These are phyloP conservation scores for Sinhomidia bicolor DNA, from an alignment of 2,888 invertebrate species.

Conservation along the genomic window DNA sequence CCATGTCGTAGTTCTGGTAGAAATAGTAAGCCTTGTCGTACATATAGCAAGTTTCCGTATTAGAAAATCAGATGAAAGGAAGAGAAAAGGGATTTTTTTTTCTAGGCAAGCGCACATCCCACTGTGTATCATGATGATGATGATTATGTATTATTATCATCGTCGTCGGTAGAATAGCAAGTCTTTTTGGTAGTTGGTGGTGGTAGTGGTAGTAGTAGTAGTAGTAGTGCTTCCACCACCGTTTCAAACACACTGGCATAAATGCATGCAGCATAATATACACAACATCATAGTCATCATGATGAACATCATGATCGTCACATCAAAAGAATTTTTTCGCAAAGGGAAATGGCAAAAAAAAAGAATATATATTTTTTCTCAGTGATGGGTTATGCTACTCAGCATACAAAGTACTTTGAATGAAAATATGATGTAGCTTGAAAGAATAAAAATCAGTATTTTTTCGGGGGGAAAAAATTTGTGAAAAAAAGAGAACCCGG, in stretches of 20 bases:
- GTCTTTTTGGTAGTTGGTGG: too few relatives aligned
- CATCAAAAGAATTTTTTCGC: conserved; percentile 25
- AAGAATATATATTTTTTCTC: conserved; percentile 22
- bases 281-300: not conserved
- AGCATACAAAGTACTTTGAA: conserved; percentile 37
- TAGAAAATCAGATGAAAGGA: conserved; percentile 47
- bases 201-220: too few relatives aligned
- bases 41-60: conserved; percentile 30
- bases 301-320: too few relatives aligned
- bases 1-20: not conserved
- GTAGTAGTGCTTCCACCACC: not conserved
- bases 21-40: not conserved
- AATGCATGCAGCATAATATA: not conserved
- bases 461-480: not conserved
- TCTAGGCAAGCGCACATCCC: conserved; percentile 43
- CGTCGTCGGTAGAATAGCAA: not conserved
- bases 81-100: not conserved
- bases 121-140: not conserved
- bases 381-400: too few relatives aligned
- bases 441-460: not conserved
- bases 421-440: too few relatives aligned
- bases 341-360: not conserved
- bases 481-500: conserved; percentile 6
- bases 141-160: conserved; percentile 18
- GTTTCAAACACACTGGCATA: not conserved